Evolutionary conservation across 2,888 invertebrate genomes (phyloP).

Genomic region (Euclidia mi): DNA sequence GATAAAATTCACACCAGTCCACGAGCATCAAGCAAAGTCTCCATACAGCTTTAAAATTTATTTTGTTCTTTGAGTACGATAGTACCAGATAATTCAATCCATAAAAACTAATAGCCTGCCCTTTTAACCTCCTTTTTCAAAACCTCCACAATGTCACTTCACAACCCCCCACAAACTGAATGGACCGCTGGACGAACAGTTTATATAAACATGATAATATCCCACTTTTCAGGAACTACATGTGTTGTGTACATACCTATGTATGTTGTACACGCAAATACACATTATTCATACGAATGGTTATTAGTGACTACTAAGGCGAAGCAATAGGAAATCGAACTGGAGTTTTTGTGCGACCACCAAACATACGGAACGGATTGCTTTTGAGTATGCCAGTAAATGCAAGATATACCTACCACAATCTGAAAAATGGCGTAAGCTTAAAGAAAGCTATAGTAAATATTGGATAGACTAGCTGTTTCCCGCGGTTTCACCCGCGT

Average conservation of each 20-base stretch:
- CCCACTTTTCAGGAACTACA: conserved; percentile 83
- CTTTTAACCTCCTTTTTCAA: too few species aligned
- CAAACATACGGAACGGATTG: conserved; percentile 2
- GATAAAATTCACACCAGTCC: too few species aligned
- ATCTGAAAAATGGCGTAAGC: too few species aligned
- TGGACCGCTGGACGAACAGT: conserved; percentile 44
- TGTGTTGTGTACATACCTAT: conserved; percentile 20
- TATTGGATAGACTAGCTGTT: too few species aligned
- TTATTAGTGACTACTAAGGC: conserved; percentile 60
- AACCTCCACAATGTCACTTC: neutral
- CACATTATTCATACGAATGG: conserved; percentile 61
- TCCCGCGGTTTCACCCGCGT: too few species aligned
- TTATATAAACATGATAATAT: conserved; percentile 83
- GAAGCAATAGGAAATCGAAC: conserved; percentile 49
- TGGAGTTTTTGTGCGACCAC: conserved; percentile 11
- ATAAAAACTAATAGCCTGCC: conserved; percentile 1
- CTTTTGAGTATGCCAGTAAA: too few species aligned
- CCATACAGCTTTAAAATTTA: too few species aligned
- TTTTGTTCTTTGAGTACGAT: too few species aligned
- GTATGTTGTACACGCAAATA: conserved; percentile 74
- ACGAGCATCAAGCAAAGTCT: too few species aligned
- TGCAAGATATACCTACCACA: too few species aligned
- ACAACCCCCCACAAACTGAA: conserved; percentile 8
- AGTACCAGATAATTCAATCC: too few species aligned
- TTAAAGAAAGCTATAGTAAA: too few species aligned